phyloP scores from a whole-genome alignment of 2,888 invertebrate genomes.

The Allophyes oxyacanthae region DNA sequence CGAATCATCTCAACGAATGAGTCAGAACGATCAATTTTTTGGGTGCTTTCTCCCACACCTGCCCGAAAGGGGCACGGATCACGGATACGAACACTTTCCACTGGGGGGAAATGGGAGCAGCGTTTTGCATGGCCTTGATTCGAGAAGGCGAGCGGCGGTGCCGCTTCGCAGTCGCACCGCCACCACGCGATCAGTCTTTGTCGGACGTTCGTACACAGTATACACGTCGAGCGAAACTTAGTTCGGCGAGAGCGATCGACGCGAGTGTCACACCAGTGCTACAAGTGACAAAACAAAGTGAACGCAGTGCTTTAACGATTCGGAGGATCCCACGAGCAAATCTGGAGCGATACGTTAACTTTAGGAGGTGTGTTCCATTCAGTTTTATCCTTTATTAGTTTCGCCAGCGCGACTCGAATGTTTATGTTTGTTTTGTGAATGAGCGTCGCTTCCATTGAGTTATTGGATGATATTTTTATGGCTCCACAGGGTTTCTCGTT shows the following conservation, averaged over 20 bases:
- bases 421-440: constrained; percentile 70
- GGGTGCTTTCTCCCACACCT: constrained; percentile 88
- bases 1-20: constrained; percentile 80
- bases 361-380: constrained; percentile 72
- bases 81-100: constrained; percentile 88
- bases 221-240: constrained; percentile 55
- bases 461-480: constrained; percentile 56
- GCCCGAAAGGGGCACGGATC: constrained; percentile 84
- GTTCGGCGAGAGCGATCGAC: constrained; percentile 63
- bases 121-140: constrained; percentile 87
- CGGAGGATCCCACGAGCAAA: constrained; percentile 75
- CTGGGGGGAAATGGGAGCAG: constrained; percentile 84
- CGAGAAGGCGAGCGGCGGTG: constrained; percentile 65
- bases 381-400: constrained; percentile 42
- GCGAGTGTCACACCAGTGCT: constrained; percentile 71
- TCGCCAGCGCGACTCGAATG: constrained; percentile 32
- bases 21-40: constrained; percentile 83
- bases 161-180: constrained; percentile 56
- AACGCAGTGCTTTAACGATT: constrained; percentile 66
- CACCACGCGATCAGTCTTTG: constrained; percentile 69
- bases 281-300: constrained; percentile 68
- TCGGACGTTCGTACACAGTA: constrained; percentile 58
- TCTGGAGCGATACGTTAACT: constrained; percentile 79
- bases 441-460: constrained; percentile 58
- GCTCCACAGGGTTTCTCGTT: constrained; percentile 40